Base-by-base conservation (phyloP, 2,888 invertebrate species). In the Caradrina clavipalpis region DNA sequence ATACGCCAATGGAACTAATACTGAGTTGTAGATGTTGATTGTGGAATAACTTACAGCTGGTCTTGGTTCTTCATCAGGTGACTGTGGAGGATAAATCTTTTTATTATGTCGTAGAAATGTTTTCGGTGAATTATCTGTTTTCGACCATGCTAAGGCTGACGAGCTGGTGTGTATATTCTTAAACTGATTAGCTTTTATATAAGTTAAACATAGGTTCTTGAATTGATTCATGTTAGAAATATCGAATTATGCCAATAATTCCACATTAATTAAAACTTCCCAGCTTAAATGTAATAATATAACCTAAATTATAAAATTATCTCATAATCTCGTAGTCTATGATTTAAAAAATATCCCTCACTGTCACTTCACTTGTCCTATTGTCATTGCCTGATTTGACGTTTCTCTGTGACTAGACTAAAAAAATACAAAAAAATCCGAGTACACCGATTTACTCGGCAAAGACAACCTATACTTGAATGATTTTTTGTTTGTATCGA, bases 11-110 rank as follows among this genome's bases (percentile, higher is more conserved):
- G 39, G 11, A 39, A 49, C 49, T 49, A 15, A 17, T 45, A 45
- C 11, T 17, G 0, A 11, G 17, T 1, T 49, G 17, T 45, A 17
- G n/a, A 49, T 42, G 6, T 13, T 42, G n/a, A n/a, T n/a, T n/a
- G n/a, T n/a, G n/a, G n/a, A 71, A 47, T 68, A 21, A 69, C 97
- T 97, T 96, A 99, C 99, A 21, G 99, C 99, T 58, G 98, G 98
- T 89, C 99, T 96, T 49, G 96, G 97, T 88, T 97, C 97, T 90
- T 99, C 98, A 2, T 96, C 97, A 17, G 96, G 96, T 75, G 94
- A 87, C 92, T 98, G 98, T 35, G 99, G 98, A 22, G 98, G 98
- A 94, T 97, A 98, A 10, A 99, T 95, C 85, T 96, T 97, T 65
- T 98, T 97, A 92, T 99, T 99, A 80, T 97, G 94, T 19, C 89